Base-by-base conservation (phyloP, 2,797 vertebrate genomes). In the Decapterus maruadsi region DNA sequence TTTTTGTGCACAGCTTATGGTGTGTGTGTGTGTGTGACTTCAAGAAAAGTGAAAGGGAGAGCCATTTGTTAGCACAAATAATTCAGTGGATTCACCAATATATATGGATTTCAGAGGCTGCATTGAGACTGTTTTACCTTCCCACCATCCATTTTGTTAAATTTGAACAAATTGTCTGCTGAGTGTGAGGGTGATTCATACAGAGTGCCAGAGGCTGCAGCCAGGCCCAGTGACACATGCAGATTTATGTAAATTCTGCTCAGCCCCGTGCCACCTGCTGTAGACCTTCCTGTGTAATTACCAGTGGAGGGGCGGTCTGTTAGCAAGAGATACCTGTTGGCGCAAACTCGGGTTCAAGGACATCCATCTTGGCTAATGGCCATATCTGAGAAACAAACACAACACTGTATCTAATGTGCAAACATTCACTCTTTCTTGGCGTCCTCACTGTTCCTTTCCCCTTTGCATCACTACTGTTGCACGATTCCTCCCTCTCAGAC, bases 191-290 rank as follows among this genome's bases (percentile, higher is more conserved):
- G 19, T 70, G 76, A 88, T 85, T 88, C 80, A 82, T 56, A 54
- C 45, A 57, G 68, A 72, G 75, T 84, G 90, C 93, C 90, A 88
- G 82, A 88, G 87, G 90, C 90, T 89, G 81, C 80, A 90, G 90
- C 81, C 87, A 72, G 90, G 69, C 78, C 78, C 72, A 22, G 83
- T 86, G 88, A 93, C 93, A 90, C 87, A 94, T 94, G 93, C 90
- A 93, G 89, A 95, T 94, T 92, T 93, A 95, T 95, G 93, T 73
- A 85, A 92, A 95, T 95, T 43, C 57, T 57, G 59, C 83, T 88
- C 80, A 86, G 75, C 74, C 83, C 81, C 53, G 73, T 62, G 86
- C 84, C 86, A 87, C 89, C 86, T 89, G 88, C 87, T 84, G 84
- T 61, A 88, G 83, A 85, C 86, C 87, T 87, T 80, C 80, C 63